Evolutionary conservation across 2,113 vertebrate genomes (phyloP).

Genomic region (Scytalopus superciliaris): DNA sequence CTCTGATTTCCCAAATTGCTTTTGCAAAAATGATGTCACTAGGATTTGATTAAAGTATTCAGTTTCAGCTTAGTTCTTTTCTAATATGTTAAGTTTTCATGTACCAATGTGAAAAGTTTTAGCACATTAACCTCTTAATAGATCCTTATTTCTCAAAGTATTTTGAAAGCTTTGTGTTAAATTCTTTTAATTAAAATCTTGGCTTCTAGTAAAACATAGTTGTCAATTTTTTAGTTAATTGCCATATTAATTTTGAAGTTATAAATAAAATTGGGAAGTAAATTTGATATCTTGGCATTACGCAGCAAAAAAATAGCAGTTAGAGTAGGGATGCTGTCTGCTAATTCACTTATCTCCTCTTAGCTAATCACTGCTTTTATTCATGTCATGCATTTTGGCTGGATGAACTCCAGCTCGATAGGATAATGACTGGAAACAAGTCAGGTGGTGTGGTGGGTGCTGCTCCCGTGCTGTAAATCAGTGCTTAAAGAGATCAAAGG

Average conservation of each 20-base stretch:
- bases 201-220: neutral
- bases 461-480: neutral
- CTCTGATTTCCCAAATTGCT: slow-evolving; percentile 22
- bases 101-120: neutral
- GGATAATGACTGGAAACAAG: neutral
- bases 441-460: accelerated
- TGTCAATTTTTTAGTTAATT: neutral
- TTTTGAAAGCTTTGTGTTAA: neutral
- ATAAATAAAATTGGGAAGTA: neutral
- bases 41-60: slow-evolving; percentile 8
- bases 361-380: neutral
- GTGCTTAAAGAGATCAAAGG: neutral
- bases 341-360: neutral
- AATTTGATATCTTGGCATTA: neutral
- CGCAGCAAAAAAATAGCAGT: neutral
- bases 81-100: neutral
- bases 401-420: neutral
- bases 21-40: slow-evolving; percentile 9
- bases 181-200: neutral
- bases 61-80: neutral
- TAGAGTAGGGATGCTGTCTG: neutral
- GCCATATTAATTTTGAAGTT: neutral
- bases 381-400: neutral
- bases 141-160: neutral
- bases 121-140: neutral